These are phyloP conservation scores for Acanthoscelides obtectus DNA, from an alignment of 2,888 invertebrate species.

Conservation along the genomic window DNA sequence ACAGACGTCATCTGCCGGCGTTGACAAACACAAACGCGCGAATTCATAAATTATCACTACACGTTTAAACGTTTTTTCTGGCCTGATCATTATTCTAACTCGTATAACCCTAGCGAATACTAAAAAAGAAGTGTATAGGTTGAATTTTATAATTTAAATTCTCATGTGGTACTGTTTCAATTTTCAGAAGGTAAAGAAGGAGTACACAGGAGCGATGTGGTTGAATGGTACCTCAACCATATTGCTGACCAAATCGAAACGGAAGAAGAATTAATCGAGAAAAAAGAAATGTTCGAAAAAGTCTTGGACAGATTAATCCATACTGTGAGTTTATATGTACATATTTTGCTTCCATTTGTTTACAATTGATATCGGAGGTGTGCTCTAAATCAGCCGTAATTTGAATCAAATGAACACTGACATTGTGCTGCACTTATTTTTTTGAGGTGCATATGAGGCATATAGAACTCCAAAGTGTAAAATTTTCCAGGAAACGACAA, in stretches of 20 bases:
- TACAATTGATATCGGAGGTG: neutral
- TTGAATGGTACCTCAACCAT: conserved; percentile 91
- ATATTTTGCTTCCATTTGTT: neutral
- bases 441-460: too few species aligned
- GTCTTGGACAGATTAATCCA: conserved; percentile 88
- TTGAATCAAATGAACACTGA: neutral
- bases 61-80: neutral
- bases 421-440: neutral
- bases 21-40: too few species aligned
- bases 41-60: too few species aligned
- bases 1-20: too few species aligned
- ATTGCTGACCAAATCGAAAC: conserved; percentile 83
- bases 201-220: conserved; percentile 72
- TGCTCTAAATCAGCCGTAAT: neutral
- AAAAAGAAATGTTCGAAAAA: conserved; percentile 87
- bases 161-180: conserved; percentile 1
- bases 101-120: too few species aligned
- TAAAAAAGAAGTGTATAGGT: too few species aligned
- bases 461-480: too few species aligned
- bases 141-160: too few species aligned
- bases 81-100: conserved; percentile 1
- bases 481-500: too few species aligned
- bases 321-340: conserved; percentile 57
- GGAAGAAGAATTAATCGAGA: conserved; percentile 84
- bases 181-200: conserved; percentile 53